Conservation (phyloP, 2,113 vertebrate genomes). For the Thamnophis sirtalis region DNA sequence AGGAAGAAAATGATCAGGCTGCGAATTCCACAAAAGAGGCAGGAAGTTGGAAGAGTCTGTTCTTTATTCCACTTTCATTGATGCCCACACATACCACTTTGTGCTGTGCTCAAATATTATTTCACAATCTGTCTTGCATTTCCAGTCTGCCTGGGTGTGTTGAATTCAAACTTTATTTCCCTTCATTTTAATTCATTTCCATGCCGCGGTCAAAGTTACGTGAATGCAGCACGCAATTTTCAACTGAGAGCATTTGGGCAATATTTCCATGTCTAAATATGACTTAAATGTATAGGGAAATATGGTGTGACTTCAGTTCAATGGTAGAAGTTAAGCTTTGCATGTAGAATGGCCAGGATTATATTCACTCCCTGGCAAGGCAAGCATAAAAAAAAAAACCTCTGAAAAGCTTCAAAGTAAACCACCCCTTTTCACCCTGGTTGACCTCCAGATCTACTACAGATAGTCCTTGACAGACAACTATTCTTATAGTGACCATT, state of each 20-base stretch:
- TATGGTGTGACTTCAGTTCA: not conserved
- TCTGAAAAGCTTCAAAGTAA: not conserved
- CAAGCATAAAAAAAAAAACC: not conserved
- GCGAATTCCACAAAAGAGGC: not conserved
- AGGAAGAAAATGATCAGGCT: not conserved
- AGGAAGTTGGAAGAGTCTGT: not conserved
- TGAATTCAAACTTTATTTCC: not conserved
- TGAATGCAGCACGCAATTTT: not conserved
- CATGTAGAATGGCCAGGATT: not conserved
- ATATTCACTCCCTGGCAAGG: not conserved
- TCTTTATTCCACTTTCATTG: not conserved
- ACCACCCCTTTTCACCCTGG: not conserved
- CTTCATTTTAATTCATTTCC: not conserved
- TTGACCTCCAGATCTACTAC: not conserved
- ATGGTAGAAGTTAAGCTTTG: not conserved
- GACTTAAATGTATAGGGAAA: not conserved
- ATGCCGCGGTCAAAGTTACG: not conserved
- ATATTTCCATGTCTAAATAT: not conserved
- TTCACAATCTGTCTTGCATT: not conserved
- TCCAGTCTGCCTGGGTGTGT: not conserved
- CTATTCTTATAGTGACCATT: not conserved
- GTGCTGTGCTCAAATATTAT: not conserved
- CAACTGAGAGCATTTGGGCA: not conserved
- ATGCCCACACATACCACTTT: not conserved
- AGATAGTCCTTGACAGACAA: not conserved